A percentile compares a stretch with the other conserved stretches of the same genome.
Conservation (phyloP, 2,113 vertebrate species). For the Larimichthys crocea region DNA sequence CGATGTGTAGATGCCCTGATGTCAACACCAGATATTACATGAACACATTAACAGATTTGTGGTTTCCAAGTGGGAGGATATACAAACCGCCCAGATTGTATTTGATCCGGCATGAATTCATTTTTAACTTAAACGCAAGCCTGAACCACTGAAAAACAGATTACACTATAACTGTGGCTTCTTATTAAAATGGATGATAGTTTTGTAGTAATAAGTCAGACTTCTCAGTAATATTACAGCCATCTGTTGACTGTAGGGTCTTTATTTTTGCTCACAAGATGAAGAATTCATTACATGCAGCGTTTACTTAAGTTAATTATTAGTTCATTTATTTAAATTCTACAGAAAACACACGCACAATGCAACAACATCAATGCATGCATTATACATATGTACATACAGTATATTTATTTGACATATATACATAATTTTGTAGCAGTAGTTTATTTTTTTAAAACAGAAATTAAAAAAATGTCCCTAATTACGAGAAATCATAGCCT, state of each 20-base stretch:
- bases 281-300: no score
- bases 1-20: neutral
- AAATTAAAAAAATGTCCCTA: no score
- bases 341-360: neutral
- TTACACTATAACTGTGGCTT: neutral
- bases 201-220: neutral
- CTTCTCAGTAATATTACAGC: neutral
- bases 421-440: no score
- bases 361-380: no score
- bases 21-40: slow-evolving; percentile 9
- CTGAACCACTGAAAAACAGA: neutral
- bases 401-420: no score
- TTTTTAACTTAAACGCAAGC: neutral
- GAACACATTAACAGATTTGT: slow-evolving; percentile 8
- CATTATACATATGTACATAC: no score
- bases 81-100: neutral
- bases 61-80: slow-evolving; percentile 2
- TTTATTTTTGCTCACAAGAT: neutral
- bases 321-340: neutral
- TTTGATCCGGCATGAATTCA: neutral
- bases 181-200: neutral
- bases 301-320: neutral
- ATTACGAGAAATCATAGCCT: no score
- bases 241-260: neutral
- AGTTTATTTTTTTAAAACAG: no score